phyloP scores from a whole-genome alignment of 2,113 vertebrate genomes.

The Potamarius usumacintae region DNA sequence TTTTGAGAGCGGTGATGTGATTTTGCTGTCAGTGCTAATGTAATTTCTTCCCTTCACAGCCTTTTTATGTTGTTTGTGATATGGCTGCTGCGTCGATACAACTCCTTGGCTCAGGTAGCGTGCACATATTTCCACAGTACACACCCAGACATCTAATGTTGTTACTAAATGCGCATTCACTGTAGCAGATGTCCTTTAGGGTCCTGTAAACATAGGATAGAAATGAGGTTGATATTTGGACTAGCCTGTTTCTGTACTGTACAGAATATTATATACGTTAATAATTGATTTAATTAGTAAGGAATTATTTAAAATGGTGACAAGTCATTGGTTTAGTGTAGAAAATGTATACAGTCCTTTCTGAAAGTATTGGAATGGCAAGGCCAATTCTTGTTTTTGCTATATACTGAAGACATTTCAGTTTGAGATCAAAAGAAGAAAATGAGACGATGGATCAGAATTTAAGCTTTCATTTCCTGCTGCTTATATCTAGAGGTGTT shows the following conservation, averaged over 20 bases:
- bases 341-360: not conserved
- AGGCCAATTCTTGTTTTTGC: not conserved
- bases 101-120: constrained; percentile 76
- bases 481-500: not conserved
- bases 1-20: not conserved
- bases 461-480: no score
- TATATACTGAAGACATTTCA: not conserved
- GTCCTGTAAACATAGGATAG: not conserved
- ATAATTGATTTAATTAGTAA: not conserved
- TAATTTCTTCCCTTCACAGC: constrained; percentile 54
- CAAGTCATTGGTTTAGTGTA: not conserved
- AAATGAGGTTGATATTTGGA: not conserved
- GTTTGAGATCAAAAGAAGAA: not conserved
- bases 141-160: not conserved
- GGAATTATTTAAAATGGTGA: not conserved
- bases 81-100: constrained; percentile 75
- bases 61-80: constrained; percentile 77
- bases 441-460: not conserved
- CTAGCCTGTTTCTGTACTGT: not conserved
- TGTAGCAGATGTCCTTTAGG: constrained; percentile 57
- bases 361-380: not conserved
- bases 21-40: not conserved
- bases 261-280: not conserved
- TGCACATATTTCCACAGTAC: not conserved
- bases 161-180: not conserved